These are phyloP conservation scores for Patagioenas fasciata DNA, from an alignment of 2,113 vertebrate species.

Conservation along the genomic window DNA sequence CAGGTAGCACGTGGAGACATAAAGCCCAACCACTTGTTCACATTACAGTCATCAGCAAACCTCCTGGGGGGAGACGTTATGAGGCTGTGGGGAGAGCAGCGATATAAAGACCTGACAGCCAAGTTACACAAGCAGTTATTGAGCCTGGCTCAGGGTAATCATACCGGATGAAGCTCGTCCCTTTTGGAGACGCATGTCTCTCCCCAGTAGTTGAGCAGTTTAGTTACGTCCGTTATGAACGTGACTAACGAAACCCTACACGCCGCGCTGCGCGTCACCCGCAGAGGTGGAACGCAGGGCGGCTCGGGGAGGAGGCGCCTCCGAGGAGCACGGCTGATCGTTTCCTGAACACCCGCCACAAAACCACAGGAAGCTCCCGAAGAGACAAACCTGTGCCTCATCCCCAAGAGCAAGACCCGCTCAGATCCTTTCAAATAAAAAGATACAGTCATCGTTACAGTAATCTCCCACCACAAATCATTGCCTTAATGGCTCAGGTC, in stretches of 20 bases:
- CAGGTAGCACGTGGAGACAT: background rate
- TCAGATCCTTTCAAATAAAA: background rate
- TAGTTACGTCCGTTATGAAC: conserved; percentile 3
- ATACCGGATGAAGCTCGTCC: background rate
- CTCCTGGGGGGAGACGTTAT: background rate
- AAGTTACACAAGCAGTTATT: background rate
- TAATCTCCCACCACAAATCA: conserved; percentile 18
- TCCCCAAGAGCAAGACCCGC: background rate
- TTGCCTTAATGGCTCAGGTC: background rate
- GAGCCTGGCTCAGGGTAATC: background rate
- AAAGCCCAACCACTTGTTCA: background rate
- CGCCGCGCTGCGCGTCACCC: background rate
- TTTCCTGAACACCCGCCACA: conserved; percentile 58
- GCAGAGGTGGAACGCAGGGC: background rate
- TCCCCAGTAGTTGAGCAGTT: background rate
- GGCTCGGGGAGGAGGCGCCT: background rate
- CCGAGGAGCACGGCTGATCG: conserved; percentile 1
- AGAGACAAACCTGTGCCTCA: background rate
- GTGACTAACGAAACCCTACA: conserved; percentile 19
- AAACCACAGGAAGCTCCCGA: conserved; percentile 38
- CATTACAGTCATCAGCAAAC: background rate
- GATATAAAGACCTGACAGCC: background rate
- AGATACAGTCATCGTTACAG: background rate
- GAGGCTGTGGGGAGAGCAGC: background rate
- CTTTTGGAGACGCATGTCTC: background rate